Evolutionary conservation across 2,888 invertebrate genomes (phyloP).

Genomic region (Quadriops clusia): DNA sequence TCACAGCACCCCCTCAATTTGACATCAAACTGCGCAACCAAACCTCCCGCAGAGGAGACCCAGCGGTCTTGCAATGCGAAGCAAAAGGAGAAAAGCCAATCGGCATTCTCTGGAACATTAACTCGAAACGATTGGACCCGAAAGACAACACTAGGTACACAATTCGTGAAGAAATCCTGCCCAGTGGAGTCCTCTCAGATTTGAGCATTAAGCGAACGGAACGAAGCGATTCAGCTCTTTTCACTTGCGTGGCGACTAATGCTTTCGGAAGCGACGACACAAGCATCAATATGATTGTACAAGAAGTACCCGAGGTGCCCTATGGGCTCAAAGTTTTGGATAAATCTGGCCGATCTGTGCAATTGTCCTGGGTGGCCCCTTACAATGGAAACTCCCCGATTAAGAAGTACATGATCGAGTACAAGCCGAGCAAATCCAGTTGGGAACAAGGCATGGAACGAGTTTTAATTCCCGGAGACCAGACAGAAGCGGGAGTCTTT

Average conservation of each 20-base stretch:
- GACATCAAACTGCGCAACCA: conserved; percentile 86
- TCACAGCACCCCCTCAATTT: conserved; percentile 87
- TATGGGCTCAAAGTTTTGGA: conserved; percentile 80
- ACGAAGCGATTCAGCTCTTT: conserved; percentile 77
- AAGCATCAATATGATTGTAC: conserved; percentile 90
- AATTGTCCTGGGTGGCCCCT: conserved; percentile 84
- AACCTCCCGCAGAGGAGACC: conserved; percentile 81
- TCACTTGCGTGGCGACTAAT: conserved; percentile 86
- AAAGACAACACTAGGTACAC: conserved; percentile 83
- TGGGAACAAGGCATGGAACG: conserved; percentile 80
- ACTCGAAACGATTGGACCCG: conserved; percentile 81
- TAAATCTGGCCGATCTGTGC: conserved; percentile 82
- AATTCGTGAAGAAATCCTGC: conserved; percentile 75
- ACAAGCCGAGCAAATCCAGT: conserved; percentile 71
- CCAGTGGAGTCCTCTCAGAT: conserved; percentile 78
- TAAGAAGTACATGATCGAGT: conserved; percentile 67
- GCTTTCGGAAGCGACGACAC: conserved; percentile 90
- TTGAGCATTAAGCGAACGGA: conserved; percentile 83
- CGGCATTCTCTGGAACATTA: conserved; percentile 90
- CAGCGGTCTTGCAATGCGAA: conserved; percentile 82
- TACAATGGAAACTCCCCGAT: conserved; percentile 87
- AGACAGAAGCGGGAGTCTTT: conserved; percentile 80
- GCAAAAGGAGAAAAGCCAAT: conserved; percentile 92
- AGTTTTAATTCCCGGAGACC: conserved; percentile 80
- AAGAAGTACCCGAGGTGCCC: conserved; percentile 84